These are phyloP conservation scores for Pachycephala philippinensis DNA, from an alignment of 2,113 vertebrate species.

Conservation along the genomic window DNA sequence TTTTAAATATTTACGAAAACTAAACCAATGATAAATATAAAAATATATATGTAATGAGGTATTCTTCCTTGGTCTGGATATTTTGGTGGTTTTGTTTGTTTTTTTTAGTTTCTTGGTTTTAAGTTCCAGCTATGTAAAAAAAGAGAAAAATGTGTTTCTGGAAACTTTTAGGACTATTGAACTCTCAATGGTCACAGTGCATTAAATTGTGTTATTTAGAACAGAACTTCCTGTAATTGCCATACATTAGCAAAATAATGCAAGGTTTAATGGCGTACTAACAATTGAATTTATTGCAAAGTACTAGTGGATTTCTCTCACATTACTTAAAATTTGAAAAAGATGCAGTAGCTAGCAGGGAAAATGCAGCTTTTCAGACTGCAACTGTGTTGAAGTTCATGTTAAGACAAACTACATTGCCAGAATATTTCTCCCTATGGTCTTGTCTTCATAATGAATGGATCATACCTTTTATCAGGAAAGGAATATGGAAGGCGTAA, in stretches of 20 bases:
- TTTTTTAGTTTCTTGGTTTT: background rate
- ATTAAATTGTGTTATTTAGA: background rate
- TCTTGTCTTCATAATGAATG: background rate
- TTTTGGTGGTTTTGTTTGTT: background rate
- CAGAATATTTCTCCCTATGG: background rate
- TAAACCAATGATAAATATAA: background rate
- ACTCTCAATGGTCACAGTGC: background rate
- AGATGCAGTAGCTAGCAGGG: background rate
- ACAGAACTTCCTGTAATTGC: background rate
- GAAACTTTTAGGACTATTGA: background rate
- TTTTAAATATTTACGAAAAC: background rate
- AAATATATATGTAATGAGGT: background rate
- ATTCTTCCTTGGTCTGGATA: background rate
- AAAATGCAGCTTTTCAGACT: background rate
- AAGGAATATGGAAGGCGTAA: background rate
- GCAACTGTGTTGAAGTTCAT: background rate
- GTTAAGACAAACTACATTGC: background rate
- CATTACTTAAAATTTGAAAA: background rate
- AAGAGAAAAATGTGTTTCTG: background rate
- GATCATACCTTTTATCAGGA: background rate
- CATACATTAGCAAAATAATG: background rate
- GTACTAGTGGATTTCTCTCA: background rate
- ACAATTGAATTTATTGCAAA: background rate
- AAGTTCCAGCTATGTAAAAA: background rate
- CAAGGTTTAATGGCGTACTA: background rate